These are phyloP conservation scores for Microctonus hyperodae DNA, from an alignment of 2,888 invertebrate species.

Conservation along the genomic window DNA sequence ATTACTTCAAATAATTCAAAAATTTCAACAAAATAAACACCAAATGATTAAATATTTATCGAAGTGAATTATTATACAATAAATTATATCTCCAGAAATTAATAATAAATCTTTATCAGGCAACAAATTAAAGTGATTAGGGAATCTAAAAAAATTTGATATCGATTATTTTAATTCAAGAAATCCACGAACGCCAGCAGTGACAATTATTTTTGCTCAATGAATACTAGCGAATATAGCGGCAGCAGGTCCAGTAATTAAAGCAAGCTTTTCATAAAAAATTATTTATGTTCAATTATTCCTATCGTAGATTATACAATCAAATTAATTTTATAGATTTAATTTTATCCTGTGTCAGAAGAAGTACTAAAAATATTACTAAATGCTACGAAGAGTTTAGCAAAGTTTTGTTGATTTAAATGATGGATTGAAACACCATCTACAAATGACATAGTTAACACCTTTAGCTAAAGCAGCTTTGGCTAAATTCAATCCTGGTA, in stretches of 20 bases:
- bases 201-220: constrained; percentile 16
- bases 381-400: too few relatives aligned
- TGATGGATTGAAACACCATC: too few relatives aligned
- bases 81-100: background rate
- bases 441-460: too few relatives aligned
- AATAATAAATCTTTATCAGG: background rate
- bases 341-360: too few relatives aligned
- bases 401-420: too few relatives aligned
- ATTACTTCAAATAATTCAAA: background rate
- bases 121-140: background rate
- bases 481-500: too few relatives aligned
- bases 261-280: constrained; percentile 27
- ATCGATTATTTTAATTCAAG: constrained; percentile 22
- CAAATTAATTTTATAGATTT: background rate
- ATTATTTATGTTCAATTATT: background rate
- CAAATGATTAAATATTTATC: constrained; percentile 1
- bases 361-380: too few relatives aligned
- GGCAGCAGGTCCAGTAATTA: constrained; percentile 43
- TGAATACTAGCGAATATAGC: constrained; percentile 37
- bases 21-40: background rate
- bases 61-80: background rate
- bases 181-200: constrained; percentile 24
- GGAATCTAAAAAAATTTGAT: background rate
- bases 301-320: too few relatives aligned
- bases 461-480: constrained; percentile 39